phyloP scores from a whole-genome alignment of 2,797 vertebrate species.

The Phoeniculus purpureus region DNA sequence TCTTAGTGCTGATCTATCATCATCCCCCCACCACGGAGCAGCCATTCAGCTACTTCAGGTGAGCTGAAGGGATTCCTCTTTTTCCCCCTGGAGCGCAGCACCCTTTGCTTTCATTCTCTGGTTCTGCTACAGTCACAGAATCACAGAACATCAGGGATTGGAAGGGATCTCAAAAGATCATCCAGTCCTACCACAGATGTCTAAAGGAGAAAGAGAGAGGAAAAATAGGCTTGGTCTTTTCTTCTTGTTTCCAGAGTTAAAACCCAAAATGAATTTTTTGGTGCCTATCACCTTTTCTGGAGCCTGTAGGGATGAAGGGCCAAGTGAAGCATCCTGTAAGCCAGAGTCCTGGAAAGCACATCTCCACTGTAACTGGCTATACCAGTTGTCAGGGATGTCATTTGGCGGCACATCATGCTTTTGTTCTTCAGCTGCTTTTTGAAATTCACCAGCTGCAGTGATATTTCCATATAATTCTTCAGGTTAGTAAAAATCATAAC shows the following conservation, averaged over 20 bases:
- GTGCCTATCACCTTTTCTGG: neutral
- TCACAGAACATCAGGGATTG: too few relatives aligned
- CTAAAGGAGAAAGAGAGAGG: neutral
- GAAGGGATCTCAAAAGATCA: too few relatives aligned
- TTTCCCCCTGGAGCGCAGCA: too few relatives aligned
- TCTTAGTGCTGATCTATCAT: too few relatives aligned
- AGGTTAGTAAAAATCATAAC: conserved; percentile 36
- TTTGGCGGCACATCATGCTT: neutral
- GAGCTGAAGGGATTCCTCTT: too few relatives aligned
- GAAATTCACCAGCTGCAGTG: conserved; percentile 40
- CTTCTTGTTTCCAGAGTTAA: neutral
- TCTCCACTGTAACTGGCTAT: neutral
- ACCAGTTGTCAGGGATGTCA: neutral
- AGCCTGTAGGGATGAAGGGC: neutral
- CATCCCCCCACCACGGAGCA: too few relatives aligned
- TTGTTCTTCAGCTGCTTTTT: conserved; percentile 26
- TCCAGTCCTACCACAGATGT: rapidly evolving
- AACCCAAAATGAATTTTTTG: neutral
- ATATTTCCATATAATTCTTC: conserved; percentile 21
- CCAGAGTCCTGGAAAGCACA: neutral
- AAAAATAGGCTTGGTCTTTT: neutral
- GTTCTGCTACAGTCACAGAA: neutral
- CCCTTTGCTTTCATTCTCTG: rapidly evolving
- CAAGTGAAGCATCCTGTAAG: neutral
- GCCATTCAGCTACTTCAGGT: too few relatives aligned